Conservation (phyloP, 2,888 invertebrate species). For the Diplolepis rosae region DNA sequence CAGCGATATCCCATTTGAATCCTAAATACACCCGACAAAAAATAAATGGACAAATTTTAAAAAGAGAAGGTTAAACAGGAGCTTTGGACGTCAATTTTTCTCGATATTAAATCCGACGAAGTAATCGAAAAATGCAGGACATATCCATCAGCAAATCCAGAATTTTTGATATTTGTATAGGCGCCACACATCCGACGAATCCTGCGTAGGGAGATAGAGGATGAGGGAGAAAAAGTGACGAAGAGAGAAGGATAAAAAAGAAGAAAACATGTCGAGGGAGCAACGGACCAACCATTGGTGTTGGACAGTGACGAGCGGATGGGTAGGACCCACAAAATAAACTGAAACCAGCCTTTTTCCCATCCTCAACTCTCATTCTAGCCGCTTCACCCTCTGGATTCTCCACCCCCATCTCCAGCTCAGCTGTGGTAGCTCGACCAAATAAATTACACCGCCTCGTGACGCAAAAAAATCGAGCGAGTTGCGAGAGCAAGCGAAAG, state of each 20-base stretch:
- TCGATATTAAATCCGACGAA: conserved; percentile 30
- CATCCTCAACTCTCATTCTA: conserved; percentile 53
- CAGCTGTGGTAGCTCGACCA: conserved; percentile 66
- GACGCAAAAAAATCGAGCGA: conserved; percentile 71
- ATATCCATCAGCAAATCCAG: conserved; percentile 49
- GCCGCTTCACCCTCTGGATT: conserved; percentile 40
- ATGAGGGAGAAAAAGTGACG: conserved; percentile 39
- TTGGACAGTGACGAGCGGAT: conserved; percentile 69
- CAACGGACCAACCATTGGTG: conserved; percentile 51
- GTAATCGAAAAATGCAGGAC: conserved; percentile 48
- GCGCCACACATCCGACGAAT: background rate
- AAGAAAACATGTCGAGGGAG: conserved; percentile 42
- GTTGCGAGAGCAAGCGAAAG: conserved; percentile 56
- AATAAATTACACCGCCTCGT: conserved; percentile 72
- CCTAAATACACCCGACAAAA: background rate
- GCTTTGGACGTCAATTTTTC: conserved; percentile 1
- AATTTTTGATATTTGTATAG: conserved; percentile 51
- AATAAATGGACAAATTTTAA: background rate
- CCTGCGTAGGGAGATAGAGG: background rate
- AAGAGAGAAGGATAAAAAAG: conserved; percentile 13
- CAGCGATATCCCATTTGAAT: conserved; percentile 6
- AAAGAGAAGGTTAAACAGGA: conserved; percentile 32
- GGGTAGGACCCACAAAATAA: conserved; percentile 70
- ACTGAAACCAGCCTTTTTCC: conserved; percentile 61
- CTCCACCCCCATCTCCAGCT: conserved; percentile 38